Conservation (phyloP, 1,140 invertebrate genomes). For the Hyphantria cunea region DNA sequence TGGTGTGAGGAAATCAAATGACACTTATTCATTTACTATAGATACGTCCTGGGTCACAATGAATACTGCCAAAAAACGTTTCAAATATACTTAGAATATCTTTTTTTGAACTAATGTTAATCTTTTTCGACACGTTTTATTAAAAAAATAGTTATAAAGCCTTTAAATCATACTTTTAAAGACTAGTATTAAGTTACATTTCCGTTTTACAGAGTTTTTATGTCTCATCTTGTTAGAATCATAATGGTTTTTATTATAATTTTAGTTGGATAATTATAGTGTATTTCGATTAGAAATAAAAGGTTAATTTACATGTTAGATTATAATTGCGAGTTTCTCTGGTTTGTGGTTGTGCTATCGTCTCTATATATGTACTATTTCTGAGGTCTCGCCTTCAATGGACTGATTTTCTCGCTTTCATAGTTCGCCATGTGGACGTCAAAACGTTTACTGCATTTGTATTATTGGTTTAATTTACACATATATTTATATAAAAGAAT, state of each 20-base stretch:
- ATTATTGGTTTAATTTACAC: too few relatives aligned
- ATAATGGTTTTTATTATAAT: constrained; percentile 51
- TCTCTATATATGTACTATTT: constrained; percentile 28
- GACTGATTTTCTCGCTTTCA: constrained; percentile 8
- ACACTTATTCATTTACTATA: constrained; percentile 9
- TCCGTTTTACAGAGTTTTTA: constrained; percentile 28
- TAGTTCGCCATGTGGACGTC: too few relatives aligned
- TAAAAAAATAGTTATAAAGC: constrained; percentile 9
- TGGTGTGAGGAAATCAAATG: constrained; percentile 51
- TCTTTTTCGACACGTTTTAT: constrained; percentile 16
- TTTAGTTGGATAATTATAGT: constrained; percentile 72
- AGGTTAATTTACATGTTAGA: constrained; percentile 68
- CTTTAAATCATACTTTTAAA: constrained; percentile 21
- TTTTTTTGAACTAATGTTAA: background rate
- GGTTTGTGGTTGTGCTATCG: constrained; percentile 73
- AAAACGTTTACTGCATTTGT: too few relatives aligned
- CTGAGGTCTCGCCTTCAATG: constrained; percentile 19
- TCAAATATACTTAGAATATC: constrained; percentile 19
- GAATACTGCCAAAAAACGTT: constrained; percentile 21
- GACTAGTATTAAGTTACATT: constrained; percentile 24
- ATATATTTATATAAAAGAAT: too few relatives aligned
- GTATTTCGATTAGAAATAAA: constrained; percentile 72
- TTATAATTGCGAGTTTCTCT: constrained; percentile 70
- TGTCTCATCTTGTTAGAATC: constrained; percentile 38
- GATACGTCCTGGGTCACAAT: constrained; percentile 28